These are phyloP conservation scores for Enteromius fasciolatus DNA, from an alignment of 2,797 vertebrate species.

Conservation along the genomic window DNA sequence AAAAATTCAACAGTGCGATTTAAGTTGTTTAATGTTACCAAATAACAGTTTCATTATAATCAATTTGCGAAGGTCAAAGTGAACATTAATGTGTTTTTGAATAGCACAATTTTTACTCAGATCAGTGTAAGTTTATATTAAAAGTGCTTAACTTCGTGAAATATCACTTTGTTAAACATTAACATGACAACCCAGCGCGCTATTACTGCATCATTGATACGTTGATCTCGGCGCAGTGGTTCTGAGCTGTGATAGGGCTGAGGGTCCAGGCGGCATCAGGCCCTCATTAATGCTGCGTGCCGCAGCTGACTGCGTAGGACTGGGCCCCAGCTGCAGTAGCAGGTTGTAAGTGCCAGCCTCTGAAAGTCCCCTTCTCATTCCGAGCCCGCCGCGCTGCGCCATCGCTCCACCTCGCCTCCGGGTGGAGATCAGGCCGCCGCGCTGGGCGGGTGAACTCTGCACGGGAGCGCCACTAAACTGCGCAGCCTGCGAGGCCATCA, in stretches of 20 bases:
- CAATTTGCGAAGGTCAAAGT: background rate
- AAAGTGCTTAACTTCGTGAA: background rate
- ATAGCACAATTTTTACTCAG: background rate
- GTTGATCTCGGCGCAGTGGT: slow-evolving; percentile 42
- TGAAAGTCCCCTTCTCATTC: slow-evolving; percentile 41
- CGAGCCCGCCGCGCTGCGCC: slow-evolving; percentile 42
- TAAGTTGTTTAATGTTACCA: background rate
- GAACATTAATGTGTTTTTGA: background rate
- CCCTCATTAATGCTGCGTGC: slow-evolving; percentile 44
- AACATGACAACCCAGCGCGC: background rate
- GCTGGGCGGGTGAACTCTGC: slow-evolving; percentile 43
- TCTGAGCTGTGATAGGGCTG: slow-evolving; percentile 48
- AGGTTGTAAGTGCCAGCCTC: slow-evolving; percentile 55
- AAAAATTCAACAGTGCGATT: background rate
- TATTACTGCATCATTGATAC: slow-evolving; percentile 39
- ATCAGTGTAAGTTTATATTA: background rate
- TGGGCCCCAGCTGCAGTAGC: slow-evolving; percentile 55
- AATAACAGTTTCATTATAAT: background rate
- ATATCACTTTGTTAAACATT: background rate
- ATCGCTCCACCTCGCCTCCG: slow-evolving; percentile 40
- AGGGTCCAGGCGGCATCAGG: slow-evolving; percentile 44
- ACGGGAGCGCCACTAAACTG: slow-evolving; percentile 40
- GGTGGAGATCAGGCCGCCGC: slow-evolving; percentile 12
- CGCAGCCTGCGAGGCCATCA: slow-evolving; percentile 58
- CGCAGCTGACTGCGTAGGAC: slow-evolving; percentile 47